Conservation (phyloP, 2,888 invertebrate genomes). For the Diplolepis rosae region DNA sequence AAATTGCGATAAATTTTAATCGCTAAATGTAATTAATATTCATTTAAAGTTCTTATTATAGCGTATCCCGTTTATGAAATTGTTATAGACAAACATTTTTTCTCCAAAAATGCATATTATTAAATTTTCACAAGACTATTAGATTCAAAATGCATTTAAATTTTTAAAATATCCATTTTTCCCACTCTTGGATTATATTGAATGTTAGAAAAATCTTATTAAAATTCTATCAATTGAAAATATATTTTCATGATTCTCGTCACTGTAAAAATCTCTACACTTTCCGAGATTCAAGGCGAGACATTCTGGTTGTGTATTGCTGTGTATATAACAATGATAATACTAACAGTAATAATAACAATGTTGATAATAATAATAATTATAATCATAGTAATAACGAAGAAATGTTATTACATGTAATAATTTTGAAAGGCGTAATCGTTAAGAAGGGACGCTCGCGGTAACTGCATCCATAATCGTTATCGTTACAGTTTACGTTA, state of each 20-base stretch:
- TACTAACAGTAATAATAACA: constrained; percentile 36
- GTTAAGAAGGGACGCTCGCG: constrained; percentile 71
- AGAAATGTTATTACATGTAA: constrained; percentile 72
- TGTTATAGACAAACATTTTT: too few species aligned
- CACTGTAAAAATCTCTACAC: too few species aligned
- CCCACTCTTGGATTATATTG: too few species aligned
- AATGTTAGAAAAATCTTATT: too few species aligned
- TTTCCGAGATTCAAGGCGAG: constrained; percentile 6
- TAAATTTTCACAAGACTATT: too few species aligned
- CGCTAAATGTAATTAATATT: constrained; percentile 14
- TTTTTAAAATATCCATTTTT: too few species aligned
- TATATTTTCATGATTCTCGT: too few species aligned
- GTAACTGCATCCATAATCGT: constrained; percentile 74
- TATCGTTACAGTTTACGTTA: constrained; percentile 74
- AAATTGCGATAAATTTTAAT: constrained; percentile 15
- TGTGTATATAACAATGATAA: constrained; percentile 40
- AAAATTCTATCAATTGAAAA: too few species aligned
- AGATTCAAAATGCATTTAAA: too few species aligned
- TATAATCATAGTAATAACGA: constrained; percentile 70
- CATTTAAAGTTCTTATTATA: background rate
- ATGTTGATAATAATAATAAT: constrained; percentile 63
- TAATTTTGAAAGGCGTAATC: constrained; percentile 73
- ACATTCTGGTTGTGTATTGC: background rate
- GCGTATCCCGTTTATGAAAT: background rate
- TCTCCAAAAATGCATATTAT: too few species aligned